Evolutionary conservation across 2,888 invertebrate genomes (phyloP).

Genomic region (Craniophora ligustri): DNA sequence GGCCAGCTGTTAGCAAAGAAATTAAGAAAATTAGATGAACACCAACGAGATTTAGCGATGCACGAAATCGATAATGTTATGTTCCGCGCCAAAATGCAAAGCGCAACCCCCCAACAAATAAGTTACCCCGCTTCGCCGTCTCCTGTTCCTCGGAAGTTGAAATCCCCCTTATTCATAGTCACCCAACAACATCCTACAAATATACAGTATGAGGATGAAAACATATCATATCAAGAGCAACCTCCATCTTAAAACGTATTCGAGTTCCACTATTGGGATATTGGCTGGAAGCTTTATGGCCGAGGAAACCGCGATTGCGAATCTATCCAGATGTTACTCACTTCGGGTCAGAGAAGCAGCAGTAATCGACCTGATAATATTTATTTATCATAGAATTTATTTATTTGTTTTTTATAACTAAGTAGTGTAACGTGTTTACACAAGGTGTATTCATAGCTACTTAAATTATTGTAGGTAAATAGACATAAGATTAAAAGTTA

Average conservation of each 20-base stretch:
- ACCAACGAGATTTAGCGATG: slow-evolving; percentile 80
- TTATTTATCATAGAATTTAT: not conserved
- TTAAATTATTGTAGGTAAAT: not conserved
- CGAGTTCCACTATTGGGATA: not conserved
- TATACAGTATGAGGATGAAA: slow-evolving; percentile 72
- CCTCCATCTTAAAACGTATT: slow-evolving; percentile 40
- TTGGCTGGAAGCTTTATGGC: slow-evolving; percentile 17
- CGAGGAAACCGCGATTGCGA: slow-evolving; percentile 1
- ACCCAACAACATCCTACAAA: slow-evolving; percentile 60
- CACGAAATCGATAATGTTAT: slow-evolving; percentile 83
- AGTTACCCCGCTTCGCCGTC: slow-evolving; percentile 68
- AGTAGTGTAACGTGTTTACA: not conserved
- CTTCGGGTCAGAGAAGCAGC: not conserved
- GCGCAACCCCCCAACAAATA: slow-evolving; percentile 52
- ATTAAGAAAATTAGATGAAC: slow-evolving; percentile 78
- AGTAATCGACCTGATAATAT: not conserved
- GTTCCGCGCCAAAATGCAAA: slow-evolving; percentile 79
- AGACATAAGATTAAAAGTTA: not conserved
- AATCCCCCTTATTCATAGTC: slow-evolving; percentile 75
- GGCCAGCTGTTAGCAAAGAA: slow-evolving; percentile 81
- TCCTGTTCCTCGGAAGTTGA: slow-evolving; percentile 65
- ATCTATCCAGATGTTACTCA: slow-evolving; percentile 8
- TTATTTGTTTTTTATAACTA: not conserved
- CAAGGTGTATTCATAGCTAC: slow-evolving; percentile 14
- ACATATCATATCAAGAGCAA: slow-evolving; percentile 67